These are phyloP conservation scores for Thripadectes ignobilis DNA, from an alignment of 2,797 vertebrate genomes.

Conservation along the genomic window DNA sequence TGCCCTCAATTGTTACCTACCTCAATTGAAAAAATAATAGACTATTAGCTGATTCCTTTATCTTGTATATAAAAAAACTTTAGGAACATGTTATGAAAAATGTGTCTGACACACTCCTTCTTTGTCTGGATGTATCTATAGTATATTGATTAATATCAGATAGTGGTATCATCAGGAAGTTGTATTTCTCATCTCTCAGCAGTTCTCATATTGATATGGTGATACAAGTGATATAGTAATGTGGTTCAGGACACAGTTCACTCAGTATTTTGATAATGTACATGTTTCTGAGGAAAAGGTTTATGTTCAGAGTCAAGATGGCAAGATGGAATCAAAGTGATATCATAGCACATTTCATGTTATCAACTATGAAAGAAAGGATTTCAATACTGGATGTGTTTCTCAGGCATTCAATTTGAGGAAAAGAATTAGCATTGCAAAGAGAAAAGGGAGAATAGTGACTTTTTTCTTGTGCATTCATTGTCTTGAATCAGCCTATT, in stretches of 20 bases:
- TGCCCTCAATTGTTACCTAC: fast-evolving
- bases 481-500: constrained; percentile 78
- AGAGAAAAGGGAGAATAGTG: constrained; percentile 77
- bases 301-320: constrained; percentile 39
- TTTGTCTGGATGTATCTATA: neutral
- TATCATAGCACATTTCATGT: constrained; percentile 18
- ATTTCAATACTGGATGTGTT: constrained; percentile 37
- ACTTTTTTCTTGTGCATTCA: constrained; percentile 80
- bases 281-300: neutral
- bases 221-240: neutral
- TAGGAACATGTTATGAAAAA: neutral
- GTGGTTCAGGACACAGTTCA: neutral
- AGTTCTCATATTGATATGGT: neutral
- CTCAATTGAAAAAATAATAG: neutral
- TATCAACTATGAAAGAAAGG: constrained; percentile 29
- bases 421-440: constrained; percentile 84
- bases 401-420: constrained; percentile 51
- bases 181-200: neutral
- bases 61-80: neutral
- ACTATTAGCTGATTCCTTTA: neutral
- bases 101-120: neutral
- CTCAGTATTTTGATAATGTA: neutral
- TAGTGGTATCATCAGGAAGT: neutral
- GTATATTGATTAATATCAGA: neutral
- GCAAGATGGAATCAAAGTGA: constrained; percentile 48